Evolutionary conservation across 2,113 vertebrate species (phyloP).

Genomic region (Leucopternis melanops): DNA sequence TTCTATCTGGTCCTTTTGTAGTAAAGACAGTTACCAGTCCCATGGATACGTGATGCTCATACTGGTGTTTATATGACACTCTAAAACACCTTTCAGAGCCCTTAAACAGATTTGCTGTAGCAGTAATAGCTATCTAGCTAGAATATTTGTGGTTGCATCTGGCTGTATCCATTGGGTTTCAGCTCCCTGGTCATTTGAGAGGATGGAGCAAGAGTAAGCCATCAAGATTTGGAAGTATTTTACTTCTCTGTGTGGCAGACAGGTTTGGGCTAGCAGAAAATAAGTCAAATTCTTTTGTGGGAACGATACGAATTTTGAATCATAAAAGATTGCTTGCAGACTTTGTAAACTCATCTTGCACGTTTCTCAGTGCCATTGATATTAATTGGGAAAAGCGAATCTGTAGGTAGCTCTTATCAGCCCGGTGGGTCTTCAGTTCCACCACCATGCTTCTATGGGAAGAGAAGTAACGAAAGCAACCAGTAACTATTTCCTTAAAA

Average conservation of each 20-base stretch:
- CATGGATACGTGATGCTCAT: accelerated
- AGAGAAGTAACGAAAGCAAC: neutral
- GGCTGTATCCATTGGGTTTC: neutral
- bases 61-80: neutral
- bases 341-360: neutral
- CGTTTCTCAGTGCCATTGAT: neutral
- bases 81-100: neutral
- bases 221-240: neutral
- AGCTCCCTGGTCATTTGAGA: neutral
- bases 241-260: neutral
- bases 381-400: neutral
- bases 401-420: neutral
- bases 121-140: neutral
- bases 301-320: neutral
- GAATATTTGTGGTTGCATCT: neutral
- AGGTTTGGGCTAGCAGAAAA: neutral
- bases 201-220: neutral
- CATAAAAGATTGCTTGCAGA: neutral
- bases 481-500: neutral
- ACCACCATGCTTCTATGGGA: accelerated
- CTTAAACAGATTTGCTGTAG: neutral
- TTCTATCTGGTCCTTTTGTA: neutral
- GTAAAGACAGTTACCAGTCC: neutral
- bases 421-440: neutral
- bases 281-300: neutral